These are phyloP conservation scores for Avahi laniger DNA, from an alignment of 2,797 vertebrate species.

Conservation along the genomic window DNA sequence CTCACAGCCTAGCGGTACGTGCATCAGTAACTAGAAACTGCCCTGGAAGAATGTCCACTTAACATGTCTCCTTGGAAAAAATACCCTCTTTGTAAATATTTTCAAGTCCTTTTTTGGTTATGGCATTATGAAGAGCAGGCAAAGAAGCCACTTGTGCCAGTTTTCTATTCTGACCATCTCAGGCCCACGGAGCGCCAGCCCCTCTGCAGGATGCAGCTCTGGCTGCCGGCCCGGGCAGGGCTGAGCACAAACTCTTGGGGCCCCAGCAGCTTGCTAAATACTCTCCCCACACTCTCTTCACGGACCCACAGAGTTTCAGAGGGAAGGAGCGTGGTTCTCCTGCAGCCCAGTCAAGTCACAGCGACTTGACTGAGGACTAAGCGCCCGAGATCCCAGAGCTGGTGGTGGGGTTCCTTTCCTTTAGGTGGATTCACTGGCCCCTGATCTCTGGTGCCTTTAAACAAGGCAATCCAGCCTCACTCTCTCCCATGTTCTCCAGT, in stretches of 20 bases:
- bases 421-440: not conserved
- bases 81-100: not conserved
- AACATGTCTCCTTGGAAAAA: not conserved
- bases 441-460: not conserved
- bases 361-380: too few species aligned
- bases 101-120: not conserved
- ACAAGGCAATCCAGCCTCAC: not conserved
- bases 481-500: not conserved
- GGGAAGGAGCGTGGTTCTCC: not conserved
- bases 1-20: rapidly evolving
- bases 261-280: too few species aligned
- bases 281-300: not conserved
- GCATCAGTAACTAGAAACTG: not conserved
- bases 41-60: rapidly evolving
- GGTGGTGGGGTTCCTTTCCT: not conserved
- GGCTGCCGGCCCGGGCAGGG: not conserved
- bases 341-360: not conserved
- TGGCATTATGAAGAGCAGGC: not conserved
- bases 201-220: not conserved
- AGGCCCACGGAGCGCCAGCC: too few species aligned
- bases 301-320: not conserved
- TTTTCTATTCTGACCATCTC: not conserved
- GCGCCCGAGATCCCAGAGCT: not conserved
- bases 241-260: not conserved
- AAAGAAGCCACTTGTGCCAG: not conserved